phyloP scores from a whole-genome alignment of 2,888 invertebrate species.

The Andrena hattorfiana region DNA sequence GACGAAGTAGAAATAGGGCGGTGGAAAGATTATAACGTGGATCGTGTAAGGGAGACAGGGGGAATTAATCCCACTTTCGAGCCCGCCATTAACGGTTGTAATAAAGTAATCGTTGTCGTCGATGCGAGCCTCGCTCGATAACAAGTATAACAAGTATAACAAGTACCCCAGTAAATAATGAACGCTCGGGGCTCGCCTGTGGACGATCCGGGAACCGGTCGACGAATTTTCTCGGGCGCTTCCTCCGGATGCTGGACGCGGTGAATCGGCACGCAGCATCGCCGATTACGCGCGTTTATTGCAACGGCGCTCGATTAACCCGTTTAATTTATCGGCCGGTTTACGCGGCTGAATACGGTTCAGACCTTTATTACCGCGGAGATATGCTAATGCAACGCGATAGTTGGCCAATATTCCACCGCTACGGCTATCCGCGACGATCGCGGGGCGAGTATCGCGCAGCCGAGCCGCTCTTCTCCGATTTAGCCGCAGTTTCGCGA shows the following conservation, averaged over 20 bases:
- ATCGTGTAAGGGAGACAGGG: neutral
- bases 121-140: neutral
- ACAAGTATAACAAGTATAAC: neutral
- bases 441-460: conserved; percentile 34
- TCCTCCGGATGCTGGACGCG: conserved; percentile 14
- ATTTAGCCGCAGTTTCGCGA: conserved; percentile 15
- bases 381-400: conserved; percentile 71
- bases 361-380: conserved; percentile 61
- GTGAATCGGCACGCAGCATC: conserved; percentile 57
- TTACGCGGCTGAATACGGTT: conserved; percentile 56
- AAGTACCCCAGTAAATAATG: neutral
- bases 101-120: conserved; percentile 15
- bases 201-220: neutral
- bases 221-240: conserved; percentile 42
- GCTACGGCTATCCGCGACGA: conserved; percentile 42
- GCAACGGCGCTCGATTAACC: conserved; percentile 68
- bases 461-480: conserved; percentile 13
- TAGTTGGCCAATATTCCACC: conserved; percentile 56
- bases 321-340: conserved; percentile 69
- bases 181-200: neutral
- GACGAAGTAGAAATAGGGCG: too few species aligned
- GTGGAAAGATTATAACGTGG: too few species aligned
- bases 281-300: conserved; percentile 68
- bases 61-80: neutral
- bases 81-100: neutral